A percentile compares a stretch with the other conserved stretches of the same genome.
These are phyloP conservation scores for Spodoptera litura DNA, from an alignment of 1,140 invertebrate species.

Conservation along the genomic window DNA sequence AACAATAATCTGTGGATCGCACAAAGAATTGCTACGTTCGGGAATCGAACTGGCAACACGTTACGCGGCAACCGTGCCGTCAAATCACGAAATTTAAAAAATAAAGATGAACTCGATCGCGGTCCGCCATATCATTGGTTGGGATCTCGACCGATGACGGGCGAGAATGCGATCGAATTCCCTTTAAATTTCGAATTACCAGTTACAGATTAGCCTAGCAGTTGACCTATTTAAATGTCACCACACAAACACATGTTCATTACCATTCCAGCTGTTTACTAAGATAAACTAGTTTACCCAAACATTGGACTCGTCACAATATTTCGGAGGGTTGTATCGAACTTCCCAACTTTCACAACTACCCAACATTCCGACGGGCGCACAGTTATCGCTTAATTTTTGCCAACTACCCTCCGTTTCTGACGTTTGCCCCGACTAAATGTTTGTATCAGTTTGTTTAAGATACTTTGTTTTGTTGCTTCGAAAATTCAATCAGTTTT, in stretches of 20 bases:
- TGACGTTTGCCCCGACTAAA: background rate
- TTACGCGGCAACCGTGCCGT: no score
- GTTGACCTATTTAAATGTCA: background rate
- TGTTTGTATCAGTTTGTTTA: conserved; percentile 15
- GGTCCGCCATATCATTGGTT: no score
- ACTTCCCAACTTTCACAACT: conserved; percentile 12
- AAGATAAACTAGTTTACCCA: conserved; percentile 10
- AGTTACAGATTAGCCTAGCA: no score
- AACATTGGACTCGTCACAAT: conserved; percentile 3
- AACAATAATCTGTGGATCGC: no score
- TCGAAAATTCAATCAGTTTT: background rate
- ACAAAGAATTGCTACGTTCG: no score
- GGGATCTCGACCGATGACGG: no score
- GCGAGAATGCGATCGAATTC: no score
- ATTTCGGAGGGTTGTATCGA: conserved; percentile 12
- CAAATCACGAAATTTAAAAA: no score
- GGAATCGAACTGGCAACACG: no score
- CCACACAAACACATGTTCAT: conserved; percentile 16
- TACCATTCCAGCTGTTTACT: background rate
- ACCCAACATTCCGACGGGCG: background rate
- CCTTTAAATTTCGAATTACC: no score
- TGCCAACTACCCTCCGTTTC: conserved; percentile 11
- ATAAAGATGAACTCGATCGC: no score
- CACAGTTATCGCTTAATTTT: conserved; percentile 18
- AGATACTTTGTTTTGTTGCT: conserved; percentile 2